Evolutionary conservation across 2,888 invertebrate genomes (phyloP), one percentile per base, ranked within the genome.

Genomic region (Nyleta sp.): DNA sequence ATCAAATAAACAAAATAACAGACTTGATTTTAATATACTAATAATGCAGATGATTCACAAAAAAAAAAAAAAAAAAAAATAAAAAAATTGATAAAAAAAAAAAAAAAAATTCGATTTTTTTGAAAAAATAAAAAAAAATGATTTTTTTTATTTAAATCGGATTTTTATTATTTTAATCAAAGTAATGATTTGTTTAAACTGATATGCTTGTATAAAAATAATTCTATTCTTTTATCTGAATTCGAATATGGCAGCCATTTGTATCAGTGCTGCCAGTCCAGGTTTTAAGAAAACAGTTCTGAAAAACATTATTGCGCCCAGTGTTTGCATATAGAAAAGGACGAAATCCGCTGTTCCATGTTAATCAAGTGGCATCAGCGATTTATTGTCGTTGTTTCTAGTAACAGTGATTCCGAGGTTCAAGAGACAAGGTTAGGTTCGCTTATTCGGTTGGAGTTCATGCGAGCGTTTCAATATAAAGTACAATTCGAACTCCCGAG

Each of bases 381-480:
- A 17, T 31, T 7, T 52, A 15, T 52, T 52, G 52, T 52, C 52
- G 8, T 52, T 48, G 48, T 48, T 48, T 48, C 48, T 48, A 22
- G 48, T 48, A 24, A 48, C 48, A 48, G 48, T 48, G 48, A 48
- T 13, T 48, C 48, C 2, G 13, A 48, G 48, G 24, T 24, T 48
- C 22, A 22, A 48, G 48, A 13, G 48, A 38, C 55, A 48, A 48
- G 48, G 48, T 48, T 48, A 48, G 48, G 48, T 48, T 48, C 24
- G 48, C 13, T 48, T 48, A 48, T 48, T 48, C 24, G 48, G 22
- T 48, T 48, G 48, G 48, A 48, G 24, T 48, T 48, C 48, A 22
- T 48, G 48, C 48, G 13, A 48, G 48, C 48, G 48, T 24, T 48
- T 22, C 24, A 7, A 22, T 48, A 18, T 24, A 10, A 1, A 18